phyloP scores from a whole-genome alignment of 2,113 vertebrate genomes.

The Hydrochoerus hydrochaeris region DNA sequence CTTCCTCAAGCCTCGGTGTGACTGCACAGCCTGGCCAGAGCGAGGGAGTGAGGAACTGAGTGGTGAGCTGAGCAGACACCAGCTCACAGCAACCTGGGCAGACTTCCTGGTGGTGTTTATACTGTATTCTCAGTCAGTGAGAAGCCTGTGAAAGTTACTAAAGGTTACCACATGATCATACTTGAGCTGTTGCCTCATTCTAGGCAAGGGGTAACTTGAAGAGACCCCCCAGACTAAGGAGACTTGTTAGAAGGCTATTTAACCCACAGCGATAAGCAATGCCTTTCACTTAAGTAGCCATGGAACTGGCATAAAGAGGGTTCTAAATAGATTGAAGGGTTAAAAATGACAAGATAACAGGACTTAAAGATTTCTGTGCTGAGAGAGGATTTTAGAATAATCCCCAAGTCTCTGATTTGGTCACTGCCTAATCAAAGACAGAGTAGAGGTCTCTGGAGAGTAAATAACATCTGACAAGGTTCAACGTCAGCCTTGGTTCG shows the following conservation, averaged over 20 bases:
- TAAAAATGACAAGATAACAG: neutral
- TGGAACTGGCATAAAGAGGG: neutral
- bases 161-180: neutral
- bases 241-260: neutral
- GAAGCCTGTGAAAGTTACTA: constrained; percentile 8
- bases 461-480: neutral
- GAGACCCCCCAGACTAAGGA: neutral
- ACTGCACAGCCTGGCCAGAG: neutral
- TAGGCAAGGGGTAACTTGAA: neutral
- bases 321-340: neutral
- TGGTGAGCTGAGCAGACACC: neutral
- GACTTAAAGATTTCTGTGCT: neutral
- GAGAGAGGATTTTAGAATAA: neutral
- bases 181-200: neutral
- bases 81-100: neutral
- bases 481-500: neutral
- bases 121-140: neutral
- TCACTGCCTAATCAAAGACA: neutral
- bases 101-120: neutral
- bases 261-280: constrained; percentile 1
- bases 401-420: neutral
- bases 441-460: neutral
- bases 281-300: neutral
- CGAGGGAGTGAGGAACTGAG: neutral
- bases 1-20: neutral